phyloP scores from a whole-genome alignment of 2,113 vertebrate species.

The Aix galericulata region DNA sequence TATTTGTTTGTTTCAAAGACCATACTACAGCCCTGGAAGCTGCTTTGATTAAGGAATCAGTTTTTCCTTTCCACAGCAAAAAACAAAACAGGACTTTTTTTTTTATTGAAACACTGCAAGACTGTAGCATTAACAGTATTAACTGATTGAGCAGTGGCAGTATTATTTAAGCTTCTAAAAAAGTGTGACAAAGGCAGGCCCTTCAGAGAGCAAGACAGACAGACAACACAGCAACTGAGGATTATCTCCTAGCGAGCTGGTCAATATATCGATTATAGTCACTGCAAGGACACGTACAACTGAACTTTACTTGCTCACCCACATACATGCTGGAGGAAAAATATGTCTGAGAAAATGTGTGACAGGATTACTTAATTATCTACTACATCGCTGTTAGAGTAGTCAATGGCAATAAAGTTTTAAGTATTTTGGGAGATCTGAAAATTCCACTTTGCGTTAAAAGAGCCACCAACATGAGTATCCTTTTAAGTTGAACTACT shows the following conservation, averaged over 20 bases:
- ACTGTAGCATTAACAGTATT: background rate
- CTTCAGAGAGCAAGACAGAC: background rate
- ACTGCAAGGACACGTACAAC: background rate
- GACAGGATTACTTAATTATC: background rate
- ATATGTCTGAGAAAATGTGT: background rate
- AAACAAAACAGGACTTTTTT: background rate
- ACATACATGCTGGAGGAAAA: background rate
- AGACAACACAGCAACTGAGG: background rate
- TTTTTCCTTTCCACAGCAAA: background rate
- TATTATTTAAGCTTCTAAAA: background rate
- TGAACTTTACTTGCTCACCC: background rate
- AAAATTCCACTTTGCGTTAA: background rate
- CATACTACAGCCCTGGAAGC: background rate
- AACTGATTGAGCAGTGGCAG: background rate
- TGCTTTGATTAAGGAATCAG: background rate
- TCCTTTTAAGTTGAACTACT: too few relatives aligned
- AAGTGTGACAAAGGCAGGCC: background rate
- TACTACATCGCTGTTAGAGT: background rate
- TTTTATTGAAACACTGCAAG: background rate
- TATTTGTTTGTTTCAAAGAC: background rate
- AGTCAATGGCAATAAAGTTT: background rate
- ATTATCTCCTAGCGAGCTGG: background rate
- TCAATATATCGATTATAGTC: background rate
- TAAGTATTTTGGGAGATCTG: background rate
- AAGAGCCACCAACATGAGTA: background rate